Conservation (phyloP, 2,113 vertebrate genomes). For the Sciurus niger region DNA sequence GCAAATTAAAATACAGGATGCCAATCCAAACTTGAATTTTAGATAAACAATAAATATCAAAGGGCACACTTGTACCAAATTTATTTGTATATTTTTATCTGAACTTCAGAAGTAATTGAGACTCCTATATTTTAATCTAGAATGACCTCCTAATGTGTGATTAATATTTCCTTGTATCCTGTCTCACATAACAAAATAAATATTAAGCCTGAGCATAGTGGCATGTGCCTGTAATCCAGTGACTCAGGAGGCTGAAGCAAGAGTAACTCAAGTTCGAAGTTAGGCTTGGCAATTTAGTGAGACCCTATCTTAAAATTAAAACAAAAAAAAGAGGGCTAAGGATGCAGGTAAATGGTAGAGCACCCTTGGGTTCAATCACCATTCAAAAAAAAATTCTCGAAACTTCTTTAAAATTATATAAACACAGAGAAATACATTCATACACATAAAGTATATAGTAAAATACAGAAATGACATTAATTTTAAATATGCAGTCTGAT, state of each 20-base stretch:
- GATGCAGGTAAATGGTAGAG: too few relatives aligned
- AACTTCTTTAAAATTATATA: neutral
- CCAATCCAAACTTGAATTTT: conserved; percentile 36
- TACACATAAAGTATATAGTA: neutral
- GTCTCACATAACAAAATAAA: neutral
- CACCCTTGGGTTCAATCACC: too few relatives aligned
- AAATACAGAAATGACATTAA: neutral
- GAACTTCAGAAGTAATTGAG: conserved; percentile 10
- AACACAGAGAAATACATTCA: neutral
- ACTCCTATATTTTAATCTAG: neutral
- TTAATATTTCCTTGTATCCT: neutral
- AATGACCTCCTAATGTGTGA: neutral
- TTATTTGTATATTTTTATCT: neutral
- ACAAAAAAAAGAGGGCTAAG: too few relatives aligned
- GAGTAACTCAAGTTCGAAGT: too few relatives aligned
- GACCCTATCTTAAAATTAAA: too few relatives aligned
- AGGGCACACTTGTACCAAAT: neutral
- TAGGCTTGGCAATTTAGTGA: too few relatives aligned
- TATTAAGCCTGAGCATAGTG: neutral
- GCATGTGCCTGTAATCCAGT: too few relatives aligned
- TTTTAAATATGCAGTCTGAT: neutral
- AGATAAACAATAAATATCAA: neutral
- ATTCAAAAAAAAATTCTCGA: too few relatives aligned
- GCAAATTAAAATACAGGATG: conserved; percentile 41
- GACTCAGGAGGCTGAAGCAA: too few relatives aligned